These are phyloP conservation scores for Apocrypta bakeri DNA, from an alignment of 1,140 invertebrate species.

Conservation along the genomic window DNA sequence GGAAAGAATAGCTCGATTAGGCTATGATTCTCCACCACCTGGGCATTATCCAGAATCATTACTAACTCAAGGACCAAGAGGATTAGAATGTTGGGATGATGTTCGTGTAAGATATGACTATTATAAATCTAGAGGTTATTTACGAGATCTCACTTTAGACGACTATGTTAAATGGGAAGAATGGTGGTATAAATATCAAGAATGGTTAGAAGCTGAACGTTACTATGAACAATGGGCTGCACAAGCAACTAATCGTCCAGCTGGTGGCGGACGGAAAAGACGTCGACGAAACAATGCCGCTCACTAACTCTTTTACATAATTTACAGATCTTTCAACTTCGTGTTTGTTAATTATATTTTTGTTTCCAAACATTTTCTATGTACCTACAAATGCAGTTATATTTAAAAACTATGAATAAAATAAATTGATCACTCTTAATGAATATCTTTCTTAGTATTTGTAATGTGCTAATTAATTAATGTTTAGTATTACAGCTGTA, in stretches of 20 bases:
- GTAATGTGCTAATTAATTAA: no score
- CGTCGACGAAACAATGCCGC: constrained; percentile 67
- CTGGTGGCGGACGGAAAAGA: constrained; percentile 65
- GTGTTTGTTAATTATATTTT: neutral
- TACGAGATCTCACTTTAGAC: constrained; percentile 83
- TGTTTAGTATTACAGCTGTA: no score
- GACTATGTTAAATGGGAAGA: constrained; percentile 95
- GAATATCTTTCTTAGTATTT: no score
- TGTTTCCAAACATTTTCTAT: neutral
- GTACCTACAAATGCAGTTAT: neutral
- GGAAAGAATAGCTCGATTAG: constrained; percentile 71
- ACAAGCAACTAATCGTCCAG: constrained; percentile 70
- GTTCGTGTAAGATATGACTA: constrained; percentile 88
- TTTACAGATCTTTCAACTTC: neutral
- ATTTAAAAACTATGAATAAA: neutral
- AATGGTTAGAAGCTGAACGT: constrained; percentile 89
- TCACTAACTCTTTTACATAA: constrained; percentile 56
- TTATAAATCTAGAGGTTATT: constrained; percentile 89
- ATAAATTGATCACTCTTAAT: neutral
- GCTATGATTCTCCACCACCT: constrained; percentile 80
- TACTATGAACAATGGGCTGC: constrained; percentile 85
- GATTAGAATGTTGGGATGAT: constrained; percentile 88
- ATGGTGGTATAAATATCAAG: constrained; percentile 95
- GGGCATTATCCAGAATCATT: constrained; percentile 86
- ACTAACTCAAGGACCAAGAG: constrained; percentile 80